These are phyloP conservation scores for Periophthalmus magnuspinnatus DNA, from an alignment of 2,797 vertebrate genomes.

Conservation along the genomic window DNA sequence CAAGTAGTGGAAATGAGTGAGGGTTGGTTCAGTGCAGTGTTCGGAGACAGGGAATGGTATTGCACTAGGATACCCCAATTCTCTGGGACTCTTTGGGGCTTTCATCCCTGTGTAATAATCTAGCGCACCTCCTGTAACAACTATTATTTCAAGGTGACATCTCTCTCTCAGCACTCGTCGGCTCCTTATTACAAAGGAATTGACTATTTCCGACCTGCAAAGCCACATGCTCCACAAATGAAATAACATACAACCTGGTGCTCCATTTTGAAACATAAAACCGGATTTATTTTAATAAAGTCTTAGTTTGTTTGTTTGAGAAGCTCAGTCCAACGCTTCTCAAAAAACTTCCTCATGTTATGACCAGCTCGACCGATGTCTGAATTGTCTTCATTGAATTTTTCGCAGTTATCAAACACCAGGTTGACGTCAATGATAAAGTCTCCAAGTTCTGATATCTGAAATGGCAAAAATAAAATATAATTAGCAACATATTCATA, in stretches of 20 bases:
- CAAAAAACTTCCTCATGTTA: conserved; percentile 98
- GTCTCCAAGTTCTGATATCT: conserved; percentile 96
- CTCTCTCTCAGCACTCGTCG: conserved; percentile 43
- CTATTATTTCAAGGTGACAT: conserved; percentile 54
- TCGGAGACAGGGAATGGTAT: conserved; percentile 90
- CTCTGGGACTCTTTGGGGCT: conserved; percentile 96
- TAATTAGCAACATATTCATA: background rate
- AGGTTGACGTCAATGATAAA: conserved; percentile 95
- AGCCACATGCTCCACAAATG: conserved; percentile 50
- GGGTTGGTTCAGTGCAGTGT: conserved; percentile 98
- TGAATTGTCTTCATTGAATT: conserved; percentile 99
- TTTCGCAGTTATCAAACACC: conserved; percentile 99
- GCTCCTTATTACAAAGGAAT: conserved; percentile 54
- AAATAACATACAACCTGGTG: conserved; percentile 58
- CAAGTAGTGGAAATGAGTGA: conserved; percentile 98
- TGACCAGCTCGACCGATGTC: conserved; percentile 98
- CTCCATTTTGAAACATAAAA: conserved; percentile 55
- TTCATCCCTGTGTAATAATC: conserved; percentile 93
- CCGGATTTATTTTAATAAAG: conserved; percentile 45
- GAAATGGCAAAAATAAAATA: conserved; percentile 12
- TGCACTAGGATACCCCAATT: conserved; percentile 97
- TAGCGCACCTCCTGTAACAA: conserved; percentile 76
- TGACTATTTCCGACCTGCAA: conserved; percentile 55
- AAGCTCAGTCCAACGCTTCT: conserved; percentile 98
- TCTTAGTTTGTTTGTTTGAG: conserved; percentile 92